Conservation (phyloP, 2,888 invertebrate genomes). For the Erpobdella octoculata region DNA sequence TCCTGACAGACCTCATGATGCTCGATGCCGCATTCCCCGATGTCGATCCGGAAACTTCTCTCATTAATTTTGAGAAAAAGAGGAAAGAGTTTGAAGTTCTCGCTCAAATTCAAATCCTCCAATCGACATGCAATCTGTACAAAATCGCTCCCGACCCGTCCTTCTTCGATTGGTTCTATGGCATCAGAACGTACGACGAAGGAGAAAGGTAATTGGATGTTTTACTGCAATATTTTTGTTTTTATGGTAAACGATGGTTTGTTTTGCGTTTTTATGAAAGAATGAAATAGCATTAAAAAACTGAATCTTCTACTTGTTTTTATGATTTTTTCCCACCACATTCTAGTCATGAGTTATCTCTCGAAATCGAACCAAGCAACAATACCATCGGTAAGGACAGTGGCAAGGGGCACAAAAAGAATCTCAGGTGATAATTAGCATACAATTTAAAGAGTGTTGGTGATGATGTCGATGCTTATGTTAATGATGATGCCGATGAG, state of each 20-base stretch:
- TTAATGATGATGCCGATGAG: neutral
- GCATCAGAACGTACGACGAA: constrained; percentile 80
- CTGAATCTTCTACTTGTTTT: no score
- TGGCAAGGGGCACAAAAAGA: neutral
- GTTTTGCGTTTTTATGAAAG: no score
- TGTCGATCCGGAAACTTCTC: constrained; percentile 42
- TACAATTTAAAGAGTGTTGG: neutral
- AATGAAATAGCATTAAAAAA: no score
- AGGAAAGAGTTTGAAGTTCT: constrained; percentile 93
- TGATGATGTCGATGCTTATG: neutral
- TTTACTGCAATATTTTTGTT: neutral
- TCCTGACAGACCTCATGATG: constrained; percentile 95
- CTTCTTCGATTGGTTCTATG: constrained; percentile 92
- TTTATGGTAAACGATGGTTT: no score
- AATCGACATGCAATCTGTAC: constrained; percentile 90
- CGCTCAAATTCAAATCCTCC: constrained; percentile 90
- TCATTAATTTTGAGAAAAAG: constrained; percentile 95
- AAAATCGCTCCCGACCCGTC: constrained; percentile 73
- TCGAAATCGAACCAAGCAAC: constrained; percentile 36
- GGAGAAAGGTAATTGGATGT: constrained; percentile 58
- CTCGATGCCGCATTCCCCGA: constrained; percentile 55
- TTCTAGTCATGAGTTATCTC: constrained; percentile 38
- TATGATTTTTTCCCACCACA: no score
- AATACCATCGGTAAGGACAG: neutral
- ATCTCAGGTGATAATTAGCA: neutral